phyloP scores from a whole-genome alignment of 1,140 invertebrate species.

The Solenopsis invicta region DNA sequence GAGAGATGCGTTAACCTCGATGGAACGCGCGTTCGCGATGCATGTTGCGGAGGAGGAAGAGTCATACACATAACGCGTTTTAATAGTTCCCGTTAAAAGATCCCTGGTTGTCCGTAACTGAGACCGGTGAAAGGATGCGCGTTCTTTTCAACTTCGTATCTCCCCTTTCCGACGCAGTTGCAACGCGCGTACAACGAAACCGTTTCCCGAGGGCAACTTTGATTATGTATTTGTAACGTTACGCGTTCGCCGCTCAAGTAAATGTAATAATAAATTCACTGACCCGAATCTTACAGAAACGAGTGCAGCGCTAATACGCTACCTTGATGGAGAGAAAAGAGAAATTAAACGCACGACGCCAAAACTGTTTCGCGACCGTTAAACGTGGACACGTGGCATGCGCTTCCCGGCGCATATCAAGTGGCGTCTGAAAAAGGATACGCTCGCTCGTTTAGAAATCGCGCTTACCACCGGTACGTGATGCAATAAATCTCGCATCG shows the following conservation, averaged over 20 bases:
- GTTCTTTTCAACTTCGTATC: background rate
- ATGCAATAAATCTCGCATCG: constrained; percentile 39
- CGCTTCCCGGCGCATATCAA: constrained; percentile 70
- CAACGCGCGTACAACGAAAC: background rate
- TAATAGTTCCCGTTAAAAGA: background rate
- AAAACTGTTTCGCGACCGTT: constrained; percentile 74
- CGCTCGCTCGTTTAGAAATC: constrained; percentile 63
- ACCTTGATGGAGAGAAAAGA: constrained; percentile 67
- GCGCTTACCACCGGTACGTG: constrained; percentile 10
- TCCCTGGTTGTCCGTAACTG: background rate
- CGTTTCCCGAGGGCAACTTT: constrained; percentile 9
- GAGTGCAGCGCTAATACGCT: constrained; percentile 62
- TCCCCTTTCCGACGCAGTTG: background rate
- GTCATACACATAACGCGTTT: background rate
- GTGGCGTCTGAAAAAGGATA: constrained; percentile 73
- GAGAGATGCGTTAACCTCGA: constrained; percentile 27
- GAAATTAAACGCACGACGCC: constrained; percentile 69
- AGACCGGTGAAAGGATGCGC: background rate
- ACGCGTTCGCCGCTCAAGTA: constrained; percentile 36
- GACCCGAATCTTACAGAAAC: constrained; percentile 71
- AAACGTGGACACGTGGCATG: constrained; percentile 58
- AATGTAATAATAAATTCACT: constrained; percentile 70
- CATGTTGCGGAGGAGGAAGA: background rate
- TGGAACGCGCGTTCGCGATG: constrained; percentile 29
- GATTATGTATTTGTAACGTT: constrained; percentile 30